A percentile compares a stretch with the other conserved stretches of the same genome.
Evolutionary conservation across 2,797 vertebrate genomes (phyloP).

Genomic region (Thripadectes ignobilis): DNA sequence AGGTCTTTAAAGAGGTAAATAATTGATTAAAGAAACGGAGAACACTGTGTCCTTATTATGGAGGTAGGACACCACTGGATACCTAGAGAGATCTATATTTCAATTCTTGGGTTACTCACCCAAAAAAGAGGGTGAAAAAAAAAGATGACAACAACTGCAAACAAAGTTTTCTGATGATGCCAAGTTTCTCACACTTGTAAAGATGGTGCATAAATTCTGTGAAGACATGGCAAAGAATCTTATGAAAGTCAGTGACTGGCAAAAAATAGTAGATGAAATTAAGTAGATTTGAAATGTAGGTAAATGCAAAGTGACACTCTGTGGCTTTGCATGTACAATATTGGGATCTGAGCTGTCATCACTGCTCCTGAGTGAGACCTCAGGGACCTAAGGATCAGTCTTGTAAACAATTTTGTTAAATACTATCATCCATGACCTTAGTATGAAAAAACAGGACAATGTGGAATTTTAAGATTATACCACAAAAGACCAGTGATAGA

Average conservation of each 20-base stretch:
- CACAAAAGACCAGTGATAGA: not conserved
- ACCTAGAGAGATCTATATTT: not conserved
- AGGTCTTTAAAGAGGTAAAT: constrained; percentile 24
- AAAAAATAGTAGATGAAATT: not conserved
- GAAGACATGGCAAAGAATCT: not conserved
- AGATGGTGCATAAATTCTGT: not conserved
- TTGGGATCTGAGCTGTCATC: not conserved
- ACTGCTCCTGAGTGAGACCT: not conserved
- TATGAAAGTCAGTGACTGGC: not conserved
- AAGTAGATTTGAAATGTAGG: not conserved
- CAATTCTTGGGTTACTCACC: not conserved
- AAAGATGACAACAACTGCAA: not conserved
- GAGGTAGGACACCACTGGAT: not conserved
- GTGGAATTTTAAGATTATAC: not conserved
- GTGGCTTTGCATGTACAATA: not conserved
- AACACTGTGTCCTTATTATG: not conserved
- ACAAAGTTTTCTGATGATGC: not conserved
- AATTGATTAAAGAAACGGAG: constrained; percentile 25
- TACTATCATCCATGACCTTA: not conserved
- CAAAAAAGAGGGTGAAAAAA: not conserved
- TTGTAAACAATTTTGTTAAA: constrained; percentile 18
- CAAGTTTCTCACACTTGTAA: not conserved
- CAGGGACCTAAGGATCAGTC: not conserved
- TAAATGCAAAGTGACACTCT: constrained; percentile 14
- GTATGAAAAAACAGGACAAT: not conserved